Conservation (phyloP, 2,113 vertebrate species). For the Pipa parva region DNA sequence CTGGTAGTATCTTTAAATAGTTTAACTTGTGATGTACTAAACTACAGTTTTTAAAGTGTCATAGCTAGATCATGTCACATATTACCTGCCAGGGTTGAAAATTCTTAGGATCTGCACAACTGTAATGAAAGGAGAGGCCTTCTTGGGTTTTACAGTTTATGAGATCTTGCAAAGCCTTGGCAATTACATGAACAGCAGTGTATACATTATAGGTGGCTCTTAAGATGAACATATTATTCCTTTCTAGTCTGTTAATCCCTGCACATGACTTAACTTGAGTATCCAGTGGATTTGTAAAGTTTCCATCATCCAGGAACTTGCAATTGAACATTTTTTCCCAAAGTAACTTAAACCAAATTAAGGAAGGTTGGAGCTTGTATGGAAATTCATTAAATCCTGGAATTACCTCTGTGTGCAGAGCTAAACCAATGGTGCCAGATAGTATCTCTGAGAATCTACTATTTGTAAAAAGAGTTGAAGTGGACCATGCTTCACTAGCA, state of each 20-base stretch:
- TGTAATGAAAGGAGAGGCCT: not conserved
- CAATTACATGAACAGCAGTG: constrained; percentile 40
- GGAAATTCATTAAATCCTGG: constrained; percentile 27
- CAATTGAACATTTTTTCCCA: constrained; percentile 17
- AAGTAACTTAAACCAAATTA: not conserved
- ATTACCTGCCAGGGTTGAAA: constrained; percentile 42
- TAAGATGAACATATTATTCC: constrained; percentile 14
- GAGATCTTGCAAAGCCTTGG: constrained; percentile 43
- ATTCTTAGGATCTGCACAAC: constrained; percentile 13
- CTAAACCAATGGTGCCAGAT: constrained; percentile 43
- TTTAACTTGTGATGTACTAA: too few species aligned
- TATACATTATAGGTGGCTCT: constrained; percentile 44
- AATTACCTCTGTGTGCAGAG: constrained; percentile 17
- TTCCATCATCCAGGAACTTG: not conserved
- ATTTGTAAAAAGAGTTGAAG: constrained; percentile 8
- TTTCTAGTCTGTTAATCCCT: constrained; percentile 9
- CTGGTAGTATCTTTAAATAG: too few species aligned
- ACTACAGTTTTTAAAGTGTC: too few species aligned
- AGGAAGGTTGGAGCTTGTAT: not conserved
- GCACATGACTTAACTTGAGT: constrained; percentile 1
- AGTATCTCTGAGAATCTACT: not conserved
- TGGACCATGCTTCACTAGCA: constrained; percentile 50
- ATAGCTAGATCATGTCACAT: not conserved
- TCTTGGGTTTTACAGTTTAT: not conserved
- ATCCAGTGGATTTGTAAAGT: not conserved